Percentiles rank a stretch among this genome's conserved stretches.
Conservation (phyloP, 92 coral and sea anemone genomes). For the Zoanthus sansibaricus region DNA sequence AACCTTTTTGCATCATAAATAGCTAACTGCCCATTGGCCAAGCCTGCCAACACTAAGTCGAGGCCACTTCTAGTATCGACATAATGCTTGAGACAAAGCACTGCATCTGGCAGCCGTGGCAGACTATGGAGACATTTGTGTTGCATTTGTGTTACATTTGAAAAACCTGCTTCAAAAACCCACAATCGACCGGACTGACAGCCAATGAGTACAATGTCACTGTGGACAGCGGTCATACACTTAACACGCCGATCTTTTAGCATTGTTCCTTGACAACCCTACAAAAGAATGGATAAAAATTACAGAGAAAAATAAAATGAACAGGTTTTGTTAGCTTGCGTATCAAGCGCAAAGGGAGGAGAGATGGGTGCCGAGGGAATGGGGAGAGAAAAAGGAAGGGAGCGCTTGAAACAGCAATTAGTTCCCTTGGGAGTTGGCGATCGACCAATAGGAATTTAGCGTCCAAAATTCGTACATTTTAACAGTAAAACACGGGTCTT, state of each 20-base stretch:
- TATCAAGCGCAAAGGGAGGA: too few relatives aligned
- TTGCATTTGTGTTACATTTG: neutral
- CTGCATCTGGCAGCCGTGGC: constrained; percentile 73
- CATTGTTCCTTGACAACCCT: constrained; percentile 96
- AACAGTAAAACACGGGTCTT: too few relatives aligned
- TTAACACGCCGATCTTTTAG: constrained; percentile 87
- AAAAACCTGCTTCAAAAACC: constrained; percentile 80
- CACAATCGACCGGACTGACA: constrained; percentile 93
- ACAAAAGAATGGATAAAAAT: neutral
- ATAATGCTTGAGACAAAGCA: constrained; percentile 81
- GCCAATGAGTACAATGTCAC: constrained; percentile 85
- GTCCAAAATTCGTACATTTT: too few relatives aligned
- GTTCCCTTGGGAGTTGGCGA: too few relatives aligned
- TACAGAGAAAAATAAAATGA: too few relatives aligned
- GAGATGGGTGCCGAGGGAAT: too few relatives aligned
- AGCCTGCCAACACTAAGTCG: constrained; percentile 86
- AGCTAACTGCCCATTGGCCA: constrained; percentile 89
- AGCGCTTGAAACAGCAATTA: too few relatives aligned
- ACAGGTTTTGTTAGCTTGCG: too few relatives aligned
- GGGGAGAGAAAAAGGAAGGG: too few relatives aligned
- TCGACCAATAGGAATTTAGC: too few relatives aligned
- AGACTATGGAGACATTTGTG: constrained; percentile 69
- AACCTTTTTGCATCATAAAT: constrained; percentile 66
- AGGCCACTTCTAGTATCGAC: constrained; percentile 33
- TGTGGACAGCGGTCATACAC: constrained; percentile 81